Evolutionary conservation across 2,113 vertebrate genomes (phyloP).

Genomic region (Casuarius casuarius): DNA sequence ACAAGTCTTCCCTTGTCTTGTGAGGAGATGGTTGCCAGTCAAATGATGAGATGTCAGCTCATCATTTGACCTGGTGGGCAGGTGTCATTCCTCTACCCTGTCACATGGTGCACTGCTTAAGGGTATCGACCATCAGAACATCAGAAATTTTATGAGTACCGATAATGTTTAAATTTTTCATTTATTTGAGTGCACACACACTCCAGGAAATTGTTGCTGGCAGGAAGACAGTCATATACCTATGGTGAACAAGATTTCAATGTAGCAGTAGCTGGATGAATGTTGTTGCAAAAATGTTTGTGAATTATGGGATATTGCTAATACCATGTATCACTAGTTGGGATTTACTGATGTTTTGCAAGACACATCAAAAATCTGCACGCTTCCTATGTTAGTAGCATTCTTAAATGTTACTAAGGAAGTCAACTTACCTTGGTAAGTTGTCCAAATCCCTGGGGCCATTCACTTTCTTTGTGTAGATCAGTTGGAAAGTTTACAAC

Average conservation of each 20-base stretch:
- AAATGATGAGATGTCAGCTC: not conserved
- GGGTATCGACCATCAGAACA: not conserved
- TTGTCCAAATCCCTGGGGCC: constrained; percentile 90
- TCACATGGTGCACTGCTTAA: not conserved
- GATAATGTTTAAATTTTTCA: not conserved
- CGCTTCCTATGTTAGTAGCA: not conserved
- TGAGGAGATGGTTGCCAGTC: not conserved
- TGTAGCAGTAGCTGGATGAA: not conserved
- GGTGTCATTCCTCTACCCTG: not conserved
- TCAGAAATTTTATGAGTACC: not conserved
- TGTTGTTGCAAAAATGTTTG: not conserved
- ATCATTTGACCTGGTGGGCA: not conserved
- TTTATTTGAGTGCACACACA: not conserved
- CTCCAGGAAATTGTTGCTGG: not conserved
- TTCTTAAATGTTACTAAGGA: not conserved
- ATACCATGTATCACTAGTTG: not conserved
- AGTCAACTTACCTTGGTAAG: constrained; percentile 83
- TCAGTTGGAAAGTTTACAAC: constrained; percentile 85
- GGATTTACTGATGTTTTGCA: not conserved
- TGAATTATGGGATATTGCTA: not conserved
- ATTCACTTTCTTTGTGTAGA: constrained; percentile 82
- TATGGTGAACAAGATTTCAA: not conserved
- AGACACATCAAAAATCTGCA: not conserved
- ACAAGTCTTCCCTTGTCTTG: not conserved
- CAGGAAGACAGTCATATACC: not conserved